Evolutionary conservation across 2,797 vertebrate genomes (phyloP).

Genomic region (Enteromius unitaeniatus): DNA sequence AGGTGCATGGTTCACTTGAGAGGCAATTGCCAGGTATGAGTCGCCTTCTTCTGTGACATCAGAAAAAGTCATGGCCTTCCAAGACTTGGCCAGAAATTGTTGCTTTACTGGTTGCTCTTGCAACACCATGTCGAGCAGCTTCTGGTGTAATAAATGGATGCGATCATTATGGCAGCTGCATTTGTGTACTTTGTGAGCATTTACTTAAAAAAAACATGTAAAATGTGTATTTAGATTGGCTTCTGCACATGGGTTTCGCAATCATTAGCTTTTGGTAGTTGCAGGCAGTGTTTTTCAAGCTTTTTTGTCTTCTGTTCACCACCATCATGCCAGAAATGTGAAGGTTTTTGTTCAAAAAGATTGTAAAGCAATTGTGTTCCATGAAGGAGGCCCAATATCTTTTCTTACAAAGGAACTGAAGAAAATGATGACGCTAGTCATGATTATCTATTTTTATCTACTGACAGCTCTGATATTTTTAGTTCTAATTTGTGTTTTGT

Average conservation of each 20-base stretch:
- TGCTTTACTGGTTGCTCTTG: slow-evolving; percentile 11
- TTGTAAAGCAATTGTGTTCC: neutral
- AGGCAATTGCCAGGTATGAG: slow-evolving; percentile 69
- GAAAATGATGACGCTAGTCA: neutral
- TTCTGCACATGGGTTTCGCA: neutral
- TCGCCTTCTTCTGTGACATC: slow-evolving; percentile 46
- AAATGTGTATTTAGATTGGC: neutral
- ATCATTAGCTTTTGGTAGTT: slow-evolving; percentile 7
- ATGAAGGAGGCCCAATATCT: neutral
- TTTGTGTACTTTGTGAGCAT: neutral
- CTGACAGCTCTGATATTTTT: slow-evolving; percentile 27
- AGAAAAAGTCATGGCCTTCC: slow-evolving; percentile 41
- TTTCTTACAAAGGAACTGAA: slow-evolving; percentile 14
- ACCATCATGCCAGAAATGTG: neutral
- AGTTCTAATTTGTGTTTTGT: slow-evolving; percentile 13
- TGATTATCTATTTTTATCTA: slow-evolving; percentile 27
- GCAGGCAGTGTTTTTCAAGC: neutral
- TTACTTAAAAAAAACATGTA: neutral
- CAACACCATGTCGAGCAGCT: neutral
- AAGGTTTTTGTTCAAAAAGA: slow-evolving; percentile 14
- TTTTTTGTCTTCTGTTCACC: slow-evolving; percentile 2
- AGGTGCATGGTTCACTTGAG: slow-evolving; percentile 68
- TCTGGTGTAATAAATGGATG: slow-evolving; percentile 15
- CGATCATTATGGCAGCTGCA: neutral
- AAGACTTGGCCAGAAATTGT: slow-evolving; percentile 17